Evolutionary conservation across 2,888 invertebrate genomes (phyloP).

Genomic region (Aleiodes alternator): DNA sequence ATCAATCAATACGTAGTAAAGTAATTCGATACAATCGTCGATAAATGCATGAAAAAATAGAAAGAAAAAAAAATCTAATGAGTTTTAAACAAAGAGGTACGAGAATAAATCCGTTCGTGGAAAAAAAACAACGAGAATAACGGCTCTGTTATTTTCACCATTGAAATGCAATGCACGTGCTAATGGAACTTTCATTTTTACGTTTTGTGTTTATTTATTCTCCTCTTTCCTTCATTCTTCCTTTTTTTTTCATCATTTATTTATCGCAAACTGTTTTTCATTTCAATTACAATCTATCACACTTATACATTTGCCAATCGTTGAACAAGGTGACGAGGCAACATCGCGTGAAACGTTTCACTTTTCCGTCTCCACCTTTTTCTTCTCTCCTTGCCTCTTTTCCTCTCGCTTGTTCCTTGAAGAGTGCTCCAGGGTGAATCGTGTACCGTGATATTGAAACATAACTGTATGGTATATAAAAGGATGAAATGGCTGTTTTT

Average conservation of each 20-base stretch:
- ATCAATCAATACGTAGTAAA: neutral
- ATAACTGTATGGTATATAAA: conserved; percentile 31
- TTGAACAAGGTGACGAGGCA: conserved; percentile 18
- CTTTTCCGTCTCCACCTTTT: conserved; percentile 4
- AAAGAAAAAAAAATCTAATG: neutral
- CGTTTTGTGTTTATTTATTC: neutral
- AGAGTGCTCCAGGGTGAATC: conserved; percentile 32
- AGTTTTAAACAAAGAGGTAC: no score
- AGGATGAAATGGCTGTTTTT: conserved; percentile 33
- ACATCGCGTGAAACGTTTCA: conserved; percentile 34
- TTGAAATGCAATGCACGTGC: neutral
- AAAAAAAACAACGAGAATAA: neutral
- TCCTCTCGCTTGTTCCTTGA: neutral
- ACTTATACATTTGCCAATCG: conserved; percentile 17
- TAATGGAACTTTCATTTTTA: conserved; percentile 6
- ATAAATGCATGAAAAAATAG: conserved; percentile 4
- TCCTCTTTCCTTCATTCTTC: neutral
- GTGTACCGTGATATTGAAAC: conserved; percentile 40
- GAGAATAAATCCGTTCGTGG: neutral
- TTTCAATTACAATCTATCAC: conserved; percentile 11
- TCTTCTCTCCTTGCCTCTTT: conserved; percentile 1
- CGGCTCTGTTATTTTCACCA: neutral
- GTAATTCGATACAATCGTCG: neutral
- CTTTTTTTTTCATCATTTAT: neutral
- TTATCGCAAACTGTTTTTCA: neutral